phyloP scores from a whole-genome alignment of 2,113 vertebrate genomes.

The Ophthalmolycus amberensis region DNA sequence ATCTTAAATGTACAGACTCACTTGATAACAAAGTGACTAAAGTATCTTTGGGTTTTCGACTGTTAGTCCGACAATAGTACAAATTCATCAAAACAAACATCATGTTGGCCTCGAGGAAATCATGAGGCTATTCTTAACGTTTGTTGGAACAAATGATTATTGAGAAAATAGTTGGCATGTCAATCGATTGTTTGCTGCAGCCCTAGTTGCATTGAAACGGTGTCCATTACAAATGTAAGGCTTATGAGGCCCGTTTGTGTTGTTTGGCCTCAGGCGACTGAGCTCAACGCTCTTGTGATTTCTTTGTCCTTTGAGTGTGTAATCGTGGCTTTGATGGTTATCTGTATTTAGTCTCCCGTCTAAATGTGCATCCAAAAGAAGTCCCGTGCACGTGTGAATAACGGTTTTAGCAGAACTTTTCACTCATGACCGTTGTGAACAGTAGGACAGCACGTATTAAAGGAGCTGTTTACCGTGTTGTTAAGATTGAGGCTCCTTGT shows the following conservation, averaged over 20 bases:
- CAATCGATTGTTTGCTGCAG: background rate
- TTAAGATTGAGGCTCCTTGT: conserved; percentile 12
- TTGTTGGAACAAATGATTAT: background rate
- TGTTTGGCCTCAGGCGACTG: conserved; percentile 3
- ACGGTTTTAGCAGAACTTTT: background rate
- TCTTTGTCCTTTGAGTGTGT: conserved; percentile 1
- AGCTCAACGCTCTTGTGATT: background rate
- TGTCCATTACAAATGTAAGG: background rate
- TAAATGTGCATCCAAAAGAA: background rate
- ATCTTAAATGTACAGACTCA: background rate
- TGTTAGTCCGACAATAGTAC: background rate
- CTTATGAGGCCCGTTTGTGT: too few species aligned
- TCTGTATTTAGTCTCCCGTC: conserved; percentile 3
- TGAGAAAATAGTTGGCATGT: background rate
- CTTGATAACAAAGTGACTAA: background rate
- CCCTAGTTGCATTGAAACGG: background rate
- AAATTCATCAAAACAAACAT: background rate
- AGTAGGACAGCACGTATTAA: background rate
- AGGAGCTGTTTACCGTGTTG: background rate
- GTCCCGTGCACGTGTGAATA: background rate
- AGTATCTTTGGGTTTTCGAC: background rate
- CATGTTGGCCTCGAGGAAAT: background rate
- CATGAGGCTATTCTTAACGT: background rate
- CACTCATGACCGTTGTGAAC: background rate
- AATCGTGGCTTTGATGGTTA: background rate